Conservation (phyloP, 2,888 invertebrate species). For the Pilophorus perplexus region DNA sequence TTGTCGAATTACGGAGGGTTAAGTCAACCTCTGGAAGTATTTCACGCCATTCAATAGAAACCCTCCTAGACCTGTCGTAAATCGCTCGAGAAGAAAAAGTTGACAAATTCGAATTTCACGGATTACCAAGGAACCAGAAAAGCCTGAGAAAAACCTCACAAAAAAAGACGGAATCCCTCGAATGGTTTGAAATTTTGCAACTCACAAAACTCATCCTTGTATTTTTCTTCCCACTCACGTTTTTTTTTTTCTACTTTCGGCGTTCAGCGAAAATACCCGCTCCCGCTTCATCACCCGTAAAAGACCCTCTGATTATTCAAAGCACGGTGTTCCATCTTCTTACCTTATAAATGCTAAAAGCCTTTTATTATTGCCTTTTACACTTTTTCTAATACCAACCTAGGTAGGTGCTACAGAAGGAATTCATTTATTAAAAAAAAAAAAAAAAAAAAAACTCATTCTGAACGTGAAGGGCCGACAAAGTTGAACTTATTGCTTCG, state of each 20-base stretch:
- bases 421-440: no score
- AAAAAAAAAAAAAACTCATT: no score
- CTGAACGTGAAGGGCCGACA: no score
- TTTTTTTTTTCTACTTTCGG: constrained; percentile 2
- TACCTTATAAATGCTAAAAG: constrained; percentile 28
- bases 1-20: no score
- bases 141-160: background rate
- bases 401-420: no score
- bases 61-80: no score
- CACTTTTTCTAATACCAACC: constrained; percentile 8
- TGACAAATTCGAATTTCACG: no score
- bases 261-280: background rate
- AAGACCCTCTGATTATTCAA: constrained; percentile 28
- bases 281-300: background rate
- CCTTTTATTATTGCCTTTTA: constrained; percentile 30
- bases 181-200: background rate
- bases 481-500: no score
- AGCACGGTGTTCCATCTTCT: constrained; percentile 25
- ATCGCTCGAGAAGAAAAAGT: no score
- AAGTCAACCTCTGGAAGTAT: no score
- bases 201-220: background rate
- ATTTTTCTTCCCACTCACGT: background rate
- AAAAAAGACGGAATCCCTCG: background rate
- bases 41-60: no score
- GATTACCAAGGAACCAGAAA: background rate